Evolutionary conservation across 1,140 invertebrate genomes (phyloP).

Genomic region (Sinonovacula constricta): DNA sequence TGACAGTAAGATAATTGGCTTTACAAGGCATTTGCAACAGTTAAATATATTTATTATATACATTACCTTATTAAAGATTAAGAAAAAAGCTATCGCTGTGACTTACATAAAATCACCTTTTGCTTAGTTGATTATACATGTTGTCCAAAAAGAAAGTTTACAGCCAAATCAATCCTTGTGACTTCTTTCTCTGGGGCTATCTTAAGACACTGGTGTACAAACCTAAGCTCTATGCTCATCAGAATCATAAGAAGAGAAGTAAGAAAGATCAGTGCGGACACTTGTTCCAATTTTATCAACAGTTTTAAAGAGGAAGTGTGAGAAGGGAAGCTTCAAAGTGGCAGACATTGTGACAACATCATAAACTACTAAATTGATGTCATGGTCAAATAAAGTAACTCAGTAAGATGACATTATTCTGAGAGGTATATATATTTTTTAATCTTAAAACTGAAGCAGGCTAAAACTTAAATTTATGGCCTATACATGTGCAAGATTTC

Average conservation of each 20-base stretch:
- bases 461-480: too few relatives aligned
- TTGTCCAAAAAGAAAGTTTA: too few relatives aligned
- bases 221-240: neutral
- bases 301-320: neutral
- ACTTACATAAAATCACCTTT: too few relatives aligned
- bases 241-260: neutral
- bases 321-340: neutral
- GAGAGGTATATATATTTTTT: neutral
- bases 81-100: too few relatives aligned
- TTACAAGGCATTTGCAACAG: too few relatives aligned
- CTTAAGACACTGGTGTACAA: neutral
- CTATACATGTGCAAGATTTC: neutral
- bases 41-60: too few relatives aligned
- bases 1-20: too few relatives aligned
- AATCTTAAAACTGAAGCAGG: neutral
- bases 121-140: too few relatives aligned
- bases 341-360: neutral
- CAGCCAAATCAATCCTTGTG: neutral
- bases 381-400: neutral
- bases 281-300: neutral
- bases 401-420: neutral
- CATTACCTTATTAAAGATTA: too few relatives aligned
- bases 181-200: neutral
- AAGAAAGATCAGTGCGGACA: neutral
- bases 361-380: neutral